Base-by-base conservation (phyloP, 2,888 invertebrate genomes). In the Acrobasis repandana region DNA sequence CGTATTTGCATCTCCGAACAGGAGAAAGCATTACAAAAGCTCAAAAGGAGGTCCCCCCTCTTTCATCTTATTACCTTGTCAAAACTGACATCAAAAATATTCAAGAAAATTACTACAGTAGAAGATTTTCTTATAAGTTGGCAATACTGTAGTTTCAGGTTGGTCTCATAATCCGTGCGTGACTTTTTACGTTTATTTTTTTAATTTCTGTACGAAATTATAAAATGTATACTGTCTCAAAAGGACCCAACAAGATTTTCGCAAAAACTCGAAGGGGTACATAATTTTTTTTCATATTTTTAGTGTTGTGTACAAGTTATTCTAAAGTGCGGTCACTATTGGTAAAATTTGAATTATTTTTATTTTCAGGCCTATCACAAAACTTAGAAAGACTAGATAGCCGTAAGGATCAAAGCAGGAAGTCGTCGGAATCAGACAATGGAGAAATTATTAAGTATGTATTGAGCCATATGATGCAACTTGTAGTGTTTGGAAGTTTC, bases 221-320 rank as follows among this genome's bases (percentile, higher is more conserved):
- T 86, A 90, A 87, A 87, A 97, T 97, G 97, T 97, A 97, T 93
- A 96, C 97, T 82, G 95, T 97, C 79, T 95, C 96, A 67, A 97
- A 96, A 90, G 96, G 96, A 67, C 96, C 97, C 67, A 97, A 96
- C 90, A 97, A 97, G 93, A 96, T 97, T 84, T 96, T 96, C 75
- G 96, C 97, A 67, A 97, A 97, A 93, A 96, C 97, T 70, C 93
- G 96, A 77, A 93, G 97, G 93, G 96, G 97, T 96, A 58, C 16
- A 49, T 49, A 16, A 9, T 36, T 49, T 0, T 50, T 58, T 48
- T 34, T 15, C 38, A 18, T 16, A n/a, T 36, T 49, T 36, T 6
- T 18, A 14, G 38, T 18, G 15, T 9, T 38, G 18, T 38, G 38
- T 36, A 18, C 14, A 38, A 38, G 54, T 54, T 38, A 38, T 34